Conservation (phyloP, 2,888 invertebrate species). For the Cloeon dipterum region DNA sequence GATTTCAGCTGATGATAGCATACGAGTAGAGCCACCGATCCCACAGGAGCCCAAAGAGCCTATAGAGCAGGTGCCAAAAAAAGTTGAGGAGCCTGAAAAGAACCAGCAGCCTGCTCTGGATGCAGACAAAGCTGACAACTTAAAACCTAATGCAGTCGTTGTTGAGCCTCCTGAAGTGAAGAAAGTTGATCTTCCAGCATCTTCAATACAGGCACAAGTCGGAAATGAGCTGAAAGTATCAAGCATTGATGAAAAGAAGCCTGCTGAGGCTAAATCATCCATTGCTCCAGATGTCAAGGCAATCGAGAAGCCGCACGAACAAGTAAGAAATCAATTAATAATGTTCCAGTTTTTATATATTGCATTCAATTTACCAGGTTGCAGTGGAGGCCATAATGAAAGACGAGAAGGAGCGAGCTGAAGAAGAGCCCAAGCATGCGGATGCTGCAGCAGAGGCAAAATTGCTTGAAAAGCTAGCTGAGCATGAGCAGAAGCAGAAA, state of each 20-base stretch:
- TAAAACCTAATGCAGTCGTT: too few relatives aligned
- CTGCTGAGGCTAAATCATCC: too few relatives aligned
- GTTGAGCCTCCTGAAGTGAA: too few relatives aligned
- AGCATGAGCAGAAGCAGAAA: conserved; percentile 41
- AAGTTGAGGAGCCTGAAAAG: conserved; percentile 13
- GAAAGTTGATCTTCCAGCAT: too few relatives aligned
- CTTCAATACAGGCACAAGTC: too few relatives aligned
- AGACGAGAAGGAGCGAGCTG: conserved; percentile 16
- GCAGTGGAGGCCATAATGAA: conserved; percentile 8
- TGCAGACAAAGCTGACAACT: conserved; percentile 6
- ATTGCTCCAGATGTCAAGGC: too few relatives aligned
- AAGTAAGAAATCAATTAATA: too few relatives aligned
- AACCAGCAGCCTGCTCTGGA: conserved; percentile 11
- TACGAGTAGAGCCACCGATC: background rate
- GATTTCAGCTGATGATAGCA: too few relatives aligned
- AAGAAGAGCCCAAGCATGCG: conserved; percentile 9
- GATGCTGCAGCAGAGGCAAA: conserved; percentile 16
- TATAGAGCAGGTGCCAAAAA: conserved; percentile 17
- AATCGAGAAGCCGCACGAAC: too few relatives aligned
- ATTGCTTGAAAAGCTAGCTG: conserved; percentile 36
- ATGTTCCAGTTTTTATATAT: background rate
- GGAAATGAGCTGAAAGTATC: too few relatives aligned
- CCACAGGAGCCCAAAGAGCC: conserved; percentile 16
- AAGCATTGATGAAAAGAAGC: too few relatives aligned
- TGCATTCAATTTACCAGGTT: too few relatives aligned